A percentile compares a stretch with the other conserved stretches of the same genome.
These are phyloP conservation scores for Cerceris rybyensis DNA, from an alignment of 2,888 invertebrate species.

Conservation along the genomic window DNA sequence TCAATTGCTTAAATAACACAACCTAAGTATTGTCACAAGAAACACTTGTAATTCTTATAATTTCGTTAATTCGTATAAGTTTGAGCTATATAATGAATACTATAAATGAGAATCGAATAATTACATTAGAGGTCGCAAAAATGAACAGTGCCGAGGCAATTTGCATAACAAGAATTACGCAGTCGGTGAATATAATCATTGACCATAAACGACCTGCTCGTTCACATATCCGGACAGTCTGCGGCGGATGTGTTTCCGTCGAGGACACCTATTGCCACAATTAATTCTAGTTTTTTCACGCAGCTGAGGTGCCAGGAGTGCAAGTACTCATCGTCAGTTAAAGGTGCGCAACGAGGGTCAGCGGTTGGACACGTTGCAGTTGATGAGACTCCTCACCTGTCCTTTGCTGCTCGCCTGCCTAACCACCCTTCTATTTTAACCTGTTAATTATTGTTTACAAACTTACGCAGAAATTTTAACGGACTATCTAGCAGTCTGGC, in stretches of 20 bases:
- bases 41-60: too few species aligned
- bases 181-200: constrained; percentile 17
- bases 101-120: too few species aligned
- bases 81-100: too few species aligned
- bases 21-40: too few species aligned
- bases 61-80: too few species aligned
- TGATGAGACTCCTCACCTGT: constrained; percentile 57
- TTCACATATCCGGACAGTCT: constrained; percentile 31
- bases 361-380: constrained; percentile 46
- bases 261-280: constrained; percentile 41
- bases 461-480: constrained; percentile 11
- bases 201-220: constrained; percentile 26
- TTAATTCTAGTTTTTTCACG: constrained; percentile 57
- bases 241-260: constrained; percentile 51
- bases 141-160: too few species aligned
- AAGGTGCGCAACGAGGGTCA: constrained; percentile 41
- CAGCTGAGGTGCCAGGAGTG: constrained; percentile 48
- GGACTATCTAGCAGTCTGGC: neutral
- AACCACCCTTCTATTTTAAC: constrained; percentile 32
- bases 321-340: constrained; percentile 9
- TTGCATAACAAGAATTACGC: neutral
- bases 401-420: constrained; percentile 33
- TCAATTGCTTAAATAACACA: too few species aligned
- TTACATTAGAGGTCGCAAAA: too few species aligned
- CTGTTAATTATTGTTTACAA: constrained; percentile 49